A percentile compares a stretch with the other conserved stretches of the same genome.
These are phyloP conservation scores for Apteryx owenii DNA, from an alignment of 2,113 vertebrate genomes.

Conservation along the genomic window DNA sequence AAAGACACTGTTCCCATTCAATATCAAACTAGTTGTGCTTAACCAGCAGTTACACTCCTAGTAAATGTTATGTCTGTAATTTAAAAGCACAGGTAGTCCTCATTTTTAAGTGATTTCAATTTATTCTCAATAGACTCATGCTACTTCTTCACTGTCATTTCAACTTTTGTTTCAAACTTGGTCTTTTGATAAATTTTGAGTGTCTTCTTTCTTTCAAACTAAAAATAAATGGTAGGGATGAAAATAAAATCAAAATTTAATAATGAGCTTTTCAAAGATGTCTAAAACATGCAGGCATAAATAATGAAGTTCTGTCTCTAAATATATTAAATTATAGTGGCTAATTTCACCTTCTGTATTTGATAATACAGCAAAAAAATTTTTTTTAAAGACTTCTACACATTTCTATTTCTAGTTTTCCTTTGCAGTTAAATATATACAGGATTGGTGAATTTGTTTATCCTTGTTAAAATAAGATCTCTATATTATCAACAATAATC, in stretches of 20 bases:
- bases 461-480: not conserved
- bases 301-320: not conserved
- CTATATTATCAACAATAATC: not conserved
- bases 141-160: not conserved
- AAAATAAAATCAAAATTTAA: constrained; percentile 6
- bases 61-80: not conserved
- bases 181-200: not conserved
- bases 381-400: not conserved
- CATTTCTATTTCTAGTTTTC: not conserved
- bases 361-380: not conserved
- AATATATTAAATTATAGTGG: not conserved
- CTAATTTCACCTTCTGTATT: not conserved
- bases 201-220: not conserved
- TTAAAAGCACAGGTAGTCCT: not conserved
- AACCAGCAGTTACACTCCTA: not conserved
- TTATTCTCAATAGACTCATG: not conserved
- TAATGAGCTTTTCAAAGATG: not conserved
- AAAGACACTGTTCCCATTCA: not conserved
- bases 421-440: not conserved
- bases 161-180: not conserved
- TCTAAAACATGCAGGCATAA: not conserved
- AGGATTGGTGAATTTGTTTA: not conserved
- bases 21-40: not conserved
- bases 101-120: not conserved
- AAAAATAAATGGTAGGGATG: not conserved